These are phyloP conservation scores for Neelides folsomi DNA, from an alignment of 2,888 invertebrate species.

Conservation along the genomic window DNA sequence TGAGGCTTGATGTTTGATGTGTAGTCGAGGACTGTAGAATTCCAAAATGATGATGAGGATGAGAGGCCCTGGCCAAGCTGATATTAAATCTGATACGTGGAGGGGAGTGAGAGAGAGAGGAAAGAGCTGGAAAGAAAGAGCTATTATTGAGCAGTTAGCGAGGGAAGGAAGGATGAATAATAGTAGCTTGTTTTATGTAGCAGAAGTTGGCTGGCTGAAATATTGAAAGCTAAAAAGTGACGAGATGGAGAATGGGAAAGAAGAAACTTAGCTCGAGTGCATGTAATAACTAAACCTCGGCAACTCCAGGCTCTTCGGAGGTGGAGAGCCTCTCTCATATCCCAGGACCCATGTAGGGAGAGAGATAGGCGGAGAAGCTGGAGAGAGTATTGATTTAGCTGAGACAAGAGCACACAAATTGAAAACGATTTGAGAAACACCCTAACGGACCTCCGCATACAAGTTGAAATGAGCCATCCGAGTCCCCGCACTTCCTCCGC, in stretches of 20 bases:
- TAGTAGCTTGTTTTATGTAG: not conserved
- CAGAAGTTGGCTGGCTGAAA: no score
- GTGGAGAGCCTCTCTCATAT: no score
- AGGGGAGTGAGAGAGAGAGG: conserved; percentile 1
- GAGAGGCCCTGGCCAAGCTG: no score
- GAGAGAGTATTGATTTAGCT: conserved; percentile 17
- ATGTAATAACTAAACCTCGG: no score
- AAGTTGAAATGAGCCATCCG: no score
- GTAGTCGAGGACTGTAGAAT: no score
- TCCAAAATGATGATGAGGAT: no score
- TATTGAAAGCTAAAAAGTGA: no score
- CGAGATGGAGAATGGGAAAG: not conserved
- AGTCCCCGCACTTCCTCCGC: no score
- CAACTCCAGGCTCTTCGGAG: no score
- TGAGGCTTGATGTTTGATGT: no score
- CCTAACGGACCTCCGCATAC: conserved; percentile 9
- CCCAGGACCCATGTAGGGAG: not conserved
- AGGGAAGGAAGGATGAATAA: conserved; percentile 1
- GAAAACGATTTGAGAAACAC: conserved; percentile 22
- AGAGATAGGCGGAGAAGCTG: conserved; percentile 3
- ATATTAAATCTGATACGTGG: no score
- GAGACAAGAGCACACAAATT: conserved; percentile 21
- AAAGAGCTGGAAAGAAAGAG: conserved; percentile 2
- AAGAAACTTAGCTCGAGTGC: not conserved
- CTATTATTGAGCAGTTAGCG: conserved; percentile 7